phyloP scores from a whole-genome alignment of 2,113 vertebrate species.

The Ceyx melanurus region DNA sequence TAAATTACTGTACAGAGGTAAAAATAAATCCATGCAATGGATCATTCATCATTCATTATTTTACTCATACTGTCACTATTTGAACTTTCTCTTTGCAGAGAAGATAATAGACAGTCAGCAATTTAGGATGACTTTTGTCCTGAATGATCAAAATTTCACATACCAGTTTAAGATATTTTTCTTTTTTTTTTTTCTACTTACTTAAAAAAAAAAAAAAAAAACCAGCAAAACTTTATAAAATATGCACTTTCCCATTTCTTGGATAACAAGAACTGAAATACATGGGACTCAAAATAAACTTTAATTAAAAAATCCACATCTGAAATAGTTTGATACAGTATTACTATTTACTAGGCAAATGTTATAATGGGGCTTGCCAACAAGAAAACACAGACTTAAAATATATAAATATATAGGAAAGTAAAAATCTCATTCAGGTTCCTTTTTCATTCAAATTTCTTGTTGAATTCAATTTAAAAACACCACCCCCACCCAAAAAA shows the following conservation, averaged over 20 bases:
- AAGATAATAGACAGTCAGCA: background rate
- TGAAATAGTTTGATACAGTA: background rate
- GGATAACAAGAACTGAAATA: background rate
- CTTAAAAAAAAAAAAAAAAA: background rate
- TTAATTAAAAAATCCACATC: background rate
- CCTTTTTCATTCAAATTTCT: background rate
- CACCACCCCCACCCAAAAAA: background rate
- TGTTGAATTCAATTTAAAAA: background rate
- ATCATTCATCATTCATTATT: background rate
- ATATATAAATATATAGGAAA: background rate
- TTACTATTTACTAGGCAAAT: background rate
- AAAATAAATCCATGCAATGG: background rate
- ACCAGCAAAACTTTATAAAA: background rate
- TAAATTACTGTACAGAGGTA: background rate
- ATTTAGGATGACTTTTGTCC: background rate
- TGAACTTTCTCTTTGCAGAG: background rate
- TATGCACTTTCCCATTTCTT: background rate
- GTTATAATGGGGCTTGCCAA: background rate
- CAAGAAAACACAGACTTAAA: background rate
- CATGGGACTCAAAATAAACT: background rate
- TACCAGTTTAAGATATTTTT: background rate
- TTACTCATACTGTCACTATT: background rate
- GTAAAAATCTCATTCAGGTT: background rate
- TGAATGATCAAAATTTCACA: background rate
- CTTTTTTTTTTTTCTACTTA: too few relatives aligned